Evolutionary conservation across 1,140 invertebrate species (phyloP).

Genomic region (Berghia stephanieae): DNA sequence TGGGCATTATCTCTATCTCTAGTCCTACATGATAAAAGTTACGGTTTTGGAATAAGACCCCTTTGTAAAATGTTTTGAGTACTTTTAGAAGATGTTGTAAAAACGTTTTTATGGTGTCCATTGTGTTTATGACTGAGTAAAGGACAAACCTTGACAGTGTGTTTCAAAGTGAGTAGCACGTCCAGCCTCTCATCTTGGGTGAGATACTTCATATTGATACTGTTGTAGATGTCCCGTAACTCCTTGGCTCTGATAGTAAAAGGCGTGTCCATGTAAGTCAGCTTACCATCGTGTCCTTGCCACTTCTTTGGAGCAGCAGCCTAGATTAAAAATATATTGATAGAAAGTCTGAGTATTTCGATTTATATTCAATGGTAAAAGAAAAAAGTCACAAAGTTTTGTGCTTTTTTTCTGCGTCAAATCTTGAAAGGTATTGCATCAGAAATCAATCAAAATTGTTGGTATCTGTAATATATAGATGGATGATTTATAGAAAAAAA

Average conservation of each 20-base stretch:
- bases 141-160: conserved; percentile 65
- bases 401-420: too few relatives aligned
- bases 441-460: too few relatives aligned
- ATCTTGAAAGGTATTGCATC: too few relatives aligned
- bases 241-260: conserved; percentile 66
- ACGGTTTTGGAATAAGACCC: not conserved
- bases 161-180: conserved; percentile 67
- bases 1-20: not conserved
- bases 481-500: too few relatives aligned
- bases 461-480: too few relatives aligned
- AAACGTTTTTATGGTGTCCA: not conserved
- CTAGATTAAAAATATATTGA: conserved; percentile 43
- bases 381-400: too few relatives aligned
- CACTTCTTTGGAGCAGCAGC: conserved; percentile 65
- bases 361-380: too few relatives aligned
- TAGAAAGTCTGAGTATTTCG: too few relatives aligned
- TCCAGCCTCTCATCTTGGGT: conserved; percentile 68
- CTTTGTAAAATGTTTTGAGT: too few relatives aligned
- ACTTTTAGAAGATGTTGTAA: not conserved
- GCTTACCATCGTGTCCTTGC: conserved; percentile 62
- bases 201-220: conserved; percentile 67
- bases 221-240: conserved; percentile 66
- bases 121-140: not conserved
- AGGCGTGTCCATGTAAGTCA: conserved; percentile 65
- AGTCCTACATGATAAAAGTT: not conserved